Evolutionary conservation across 2,888 invertebrate genomes (phyloP).

Genomic region (Gerosis bhagava): DNA sequence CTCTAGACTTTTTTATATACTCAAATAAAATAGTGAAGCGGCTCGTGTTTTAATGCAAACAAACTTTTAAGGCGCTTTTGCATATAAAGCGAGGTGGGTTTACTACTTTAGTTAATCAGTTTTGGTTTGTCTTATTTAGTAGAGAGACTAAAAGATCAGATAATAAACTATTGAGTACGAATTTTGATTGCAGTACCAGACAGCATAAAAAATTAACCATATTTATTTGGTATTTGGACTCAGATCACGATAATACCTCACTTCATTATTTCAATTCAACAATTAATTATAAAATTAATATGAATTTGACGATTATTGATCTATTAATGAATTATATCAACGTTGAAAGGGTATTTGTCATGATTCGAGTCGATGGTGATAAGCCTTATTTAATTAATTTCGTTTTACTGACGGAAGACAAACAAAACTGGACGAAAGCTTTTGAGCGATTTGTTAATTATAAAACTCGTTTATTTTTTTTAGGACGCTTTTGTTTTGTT

Average conservation of each 20-base stretch:
- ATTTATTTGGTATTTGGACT: conserved; percentile 45
- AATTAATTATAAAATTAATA: too few relatives aligned
- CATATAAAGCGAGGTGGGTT: conserved; percentile 83
- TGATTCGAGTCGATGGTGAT: conserved; percentile 60
- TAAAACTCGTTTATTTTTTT: conserved; percentile 51
- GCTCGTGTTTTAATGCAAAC: conserved; percentile 83
- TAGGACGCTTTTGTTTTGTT: conserved; percentile 71
- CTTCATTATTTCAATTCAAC: too few relatives aligned
- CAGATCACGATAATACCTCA: conserved; percentile 56
- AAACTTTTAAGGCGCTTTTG: conserved; percentile 82
- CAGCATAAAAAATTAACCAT: conserved; percentile 46
- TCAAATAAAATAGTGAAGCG: conserved; percentile 82
- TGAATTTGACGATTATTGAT: too few relatives aligned
- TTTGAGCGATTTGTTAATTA: conserved; percentile 67
- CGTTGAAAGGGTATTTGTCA: conserved; percentile 49
- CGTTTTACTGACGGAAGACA: conserved; percentile 64
- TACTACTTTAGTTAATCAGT: conserved; percentile 78
- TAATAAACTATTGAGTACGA: conserved; percentile 25
- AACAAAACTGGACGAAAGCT: conserved; percentile 76
- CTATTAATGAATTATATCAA: neutral
- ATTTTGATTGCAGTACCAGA: conserved; percentile 29
- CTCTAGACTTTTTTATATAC: conserved; percentile 76
- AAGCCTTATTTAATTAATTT: conserved; percentile 52
- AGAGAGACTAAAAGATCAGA: conserved; percentile 47
- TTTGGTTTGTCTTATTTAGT: conserved; percentile 76